These are phyloP conservation scores for Drosophila bipectinata DNA, from an alignment of 1,140 invertebrate genomes.

Conservation along the genomic window DNA sequence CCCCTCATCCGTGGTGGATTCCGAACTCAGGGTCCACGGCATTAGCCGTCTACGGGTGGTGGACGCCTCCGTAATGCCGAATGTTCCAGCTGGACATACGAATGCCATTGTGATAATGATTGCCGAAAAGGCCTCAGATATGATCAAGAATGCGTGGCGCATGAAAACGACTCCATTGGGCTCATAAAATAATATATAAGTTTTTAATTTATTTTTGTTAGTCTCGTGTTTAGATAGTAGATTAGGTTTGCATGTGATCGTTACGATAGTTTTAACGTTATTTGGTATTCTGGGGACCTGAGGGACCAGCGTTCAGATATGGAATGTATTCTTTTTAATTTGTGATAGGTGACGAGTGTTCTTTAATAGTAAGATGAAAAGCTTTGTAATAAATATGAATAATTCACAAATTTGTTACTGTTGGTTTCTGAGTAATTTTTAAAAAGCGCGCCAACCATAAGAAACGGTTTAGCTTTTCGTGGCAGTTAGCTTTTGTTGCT, in stretches of 20 bases:
- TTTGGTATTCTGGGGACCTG: not conserved
- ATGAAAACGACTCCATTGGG: conserved; percentile 37
- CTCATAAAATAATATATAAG: not conserved
- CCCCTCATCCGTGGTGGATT: conserved; percentile 89
- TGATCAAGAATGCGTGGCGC: conserved; percentile 87
- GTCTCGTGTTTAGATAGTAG: conserved; percentile 34
- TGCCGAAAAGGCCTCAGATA: conserved; percentile 86
- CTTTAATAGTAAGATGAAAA: not conserved
- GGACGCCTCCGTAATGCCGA: conserved; percentile 90
- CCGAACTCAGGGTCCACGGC: conserved; percentile 89
- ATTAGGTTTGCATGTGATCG: conserved; percentile 56
- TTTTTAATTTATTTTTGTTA: conserved; percentile 64
- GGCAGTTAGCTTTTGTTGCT: conserved; percentile 14
- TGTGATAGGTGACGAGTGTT: conserved; percentile 5
- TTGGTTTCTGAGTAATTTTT: not conserved
- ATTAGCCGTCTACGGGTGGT: conserved; percentile 88
- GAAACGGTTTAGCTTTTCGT: not conserved
- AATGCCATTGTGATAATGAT: conserved; percentile 88
- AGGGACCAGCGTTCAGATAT: not conserved
- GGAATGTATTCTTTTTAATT: not conserved
- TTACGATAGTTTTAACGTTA: conserved; percentile 1
- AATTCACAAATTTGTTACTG: not conserved
- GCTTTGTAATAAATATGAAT: not conserved
- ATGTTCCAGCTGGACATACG: conserved; percentile 87
- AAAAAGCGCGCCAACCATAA: not conserved